Conservation (phyloP, 2,888 invertebrate species). For the Barypeithes pellucidus region DNA sequence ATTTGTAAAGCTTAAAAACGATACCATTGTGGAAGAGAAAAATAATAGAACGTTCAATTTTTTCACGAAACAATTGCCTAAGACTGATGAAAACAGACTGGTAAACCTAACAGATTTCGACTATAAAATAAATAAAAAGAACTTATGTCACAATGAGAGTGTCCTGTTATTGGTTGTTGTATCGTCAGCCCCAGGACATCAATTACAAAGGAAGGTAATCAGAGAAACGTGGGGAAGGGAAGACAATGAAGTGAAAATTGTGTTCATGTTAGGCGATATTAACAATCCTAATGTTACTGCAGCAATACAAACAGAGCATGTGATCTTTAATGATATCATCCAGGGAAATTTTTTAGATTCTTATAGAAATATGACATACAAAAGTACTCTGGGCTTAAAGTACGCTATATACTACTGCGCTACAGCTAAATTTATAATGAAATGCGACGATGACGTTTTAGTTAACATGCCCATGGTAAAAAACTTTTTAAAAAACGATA, state of each 20-base stretch:
- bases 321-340: constrained; percentile 11
- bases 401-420: constrained; percentile 15
- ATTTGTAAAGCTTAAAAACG: background rate
- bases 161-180: constrained; percentile 15
- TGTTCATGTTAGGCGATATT: constrained; percentile 20
- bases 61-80: background rate
- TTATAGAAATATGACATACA: constrained; percentile 29
- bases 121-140: constrained; percentile 20
- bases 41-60: background rate
- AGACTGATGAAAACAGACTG: constrained; percentile 7
- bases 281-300: background rate
- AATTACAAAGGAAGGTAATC: constrained; percentile 11
- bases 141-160: constrained; percentile 18
- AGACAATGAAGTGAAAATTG: constrained; percentile 20
- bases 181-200: constrained; percentile 27
- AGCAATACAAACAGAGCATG: constrained; percentile 5
- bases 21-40: background rate
- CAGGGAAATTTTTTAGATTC: constrained; percentile 34
- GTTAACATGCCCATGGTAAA: constrained; percentile 32
- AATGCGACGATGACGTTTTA: constrained; percentile 35
- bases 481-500: constrained; percentile 27
- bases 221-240: constrained; percentile 27
- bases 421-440: constrained; percentile 19
- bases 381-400: constrained; percentile 26
- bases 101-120: constrained; percentile 14